Evolutionary conservation across 2,797 vertebrate genomes (phyloP).

Genomic region (Merluccius polli): DNA sequence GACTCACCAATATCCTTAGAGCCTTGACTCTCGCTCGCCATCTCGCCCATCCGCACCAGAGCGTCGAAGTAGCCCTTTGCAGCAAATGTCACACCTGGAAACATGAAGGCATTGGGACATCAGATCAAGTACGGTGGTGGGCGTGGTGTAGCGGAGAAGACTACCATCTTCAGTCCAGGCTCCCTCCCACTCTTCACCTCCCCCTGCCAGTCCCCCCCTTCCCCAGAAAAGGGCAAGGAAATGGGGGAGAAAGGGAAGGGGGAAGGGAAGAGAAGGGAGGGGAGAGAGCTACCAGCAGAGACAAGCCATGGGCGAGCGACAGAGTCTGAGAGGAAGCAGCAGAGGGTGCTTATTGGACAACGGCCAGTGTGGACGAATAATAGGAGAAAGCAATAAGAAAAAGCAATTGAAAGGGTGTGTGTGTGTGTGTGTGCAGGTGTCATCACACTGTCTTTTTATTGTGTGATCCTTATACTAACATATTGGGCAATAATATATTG

Average conservation of each 20-base stretch:
- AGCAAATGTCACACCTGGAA: constrained; percentile 94
- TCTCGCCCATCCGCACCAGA: constrained; percentile 98
- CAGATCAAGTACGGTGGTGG: constrained; percentile 57
- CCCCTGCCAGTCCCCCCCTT: neutral
- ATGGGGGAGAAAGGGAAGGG: neutral
- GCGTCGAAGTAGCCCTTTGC: constrained; percentile 99
- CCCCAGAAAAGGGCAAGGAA: neutral
- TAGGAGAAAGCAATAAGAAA: neutral
- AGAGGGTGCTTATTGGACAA: neutral
- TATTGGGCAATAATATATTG: neutral
- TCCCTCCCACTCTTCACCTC: constrained; percentile 12
- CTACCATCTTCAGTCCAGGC: constrained; percentile 50
- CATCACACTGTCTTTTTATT: neutral
- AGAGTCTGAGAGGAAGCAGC: neutral
- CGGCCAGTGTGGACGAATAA: neutral
- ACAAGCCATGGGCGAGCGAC: neutral
- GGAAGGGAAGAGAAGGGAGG: too few relatives aligned
- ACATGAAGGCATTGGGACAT: constrained; percentile 76
- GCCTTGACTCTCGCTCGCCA: constrained; percentile 98
- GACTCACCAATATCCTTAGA: constrained; percentile 98
- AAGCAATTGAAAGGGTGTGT: neutral
- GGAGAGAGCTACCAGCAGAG: too few relatives aligned
- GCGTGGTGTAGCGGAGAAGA: constrained; percentile 35
- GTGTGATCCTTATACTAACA: neutral
- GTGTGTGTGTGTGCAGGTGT: neutral